Conservation (phyloP, 1,140 invertebrate genomes). For the Eciton burchellii region DNA sequence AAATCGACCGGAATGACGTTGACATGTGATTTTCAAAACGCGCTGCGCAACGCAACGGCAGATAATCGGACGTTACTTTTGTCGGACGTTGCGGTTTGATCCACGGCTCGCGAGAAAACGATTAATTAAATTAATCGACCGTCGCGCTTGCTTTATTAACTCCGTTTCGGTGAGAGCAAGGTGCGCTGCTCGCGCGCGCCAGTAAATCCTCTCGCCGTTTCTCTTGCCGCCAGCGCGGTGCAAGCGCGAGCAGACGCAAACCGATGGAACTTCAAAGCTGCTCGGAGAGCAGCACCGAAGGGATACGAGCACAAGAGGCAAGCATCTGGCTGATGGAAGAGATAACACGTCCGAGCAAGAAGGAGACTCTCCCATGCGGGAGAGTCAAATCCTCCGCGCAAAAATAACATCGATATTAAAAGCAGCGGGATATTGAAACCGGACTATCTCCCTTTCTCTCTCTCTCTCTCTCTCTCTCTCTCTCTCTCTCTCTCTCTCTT, state of each 20-base stretch:
- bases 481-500: too few species aligned
- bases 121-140: conserved; percentile 8
- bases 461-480: too few species aligned
- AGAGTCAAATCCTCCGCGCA: neutral
- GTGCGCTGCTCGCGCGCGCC: too few species aligned
- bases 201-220: neutral
- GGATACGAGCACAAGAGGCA: neutral
- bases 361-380: neutral
- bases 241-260: neutral
- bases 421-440: neutral
- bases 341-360: neutral
- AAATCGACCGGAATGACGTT: conserved; percentile 56
- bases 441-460: too few species aligned
- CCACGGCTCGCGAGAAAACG: neutral
- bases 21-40: conserved; percentile 29
- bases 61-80: conserved; percentile 27
- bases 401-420: conserved; percentile 21
- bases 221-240: too few species aligned
- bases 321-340: neutral
- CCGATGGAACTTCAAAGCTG: neutral
- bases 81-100: too few species aligned
- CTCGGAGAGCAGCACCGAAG: neutral
- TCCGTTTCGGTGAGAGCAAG: too few species aligned
- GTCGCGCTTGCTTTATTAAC: conserved; percentile 4
- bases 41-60: neutral